phyloP scores from a whole-genome alignment of 1,140 invertebrate genomes.

The Ruditapes philippinarum region DNA sequence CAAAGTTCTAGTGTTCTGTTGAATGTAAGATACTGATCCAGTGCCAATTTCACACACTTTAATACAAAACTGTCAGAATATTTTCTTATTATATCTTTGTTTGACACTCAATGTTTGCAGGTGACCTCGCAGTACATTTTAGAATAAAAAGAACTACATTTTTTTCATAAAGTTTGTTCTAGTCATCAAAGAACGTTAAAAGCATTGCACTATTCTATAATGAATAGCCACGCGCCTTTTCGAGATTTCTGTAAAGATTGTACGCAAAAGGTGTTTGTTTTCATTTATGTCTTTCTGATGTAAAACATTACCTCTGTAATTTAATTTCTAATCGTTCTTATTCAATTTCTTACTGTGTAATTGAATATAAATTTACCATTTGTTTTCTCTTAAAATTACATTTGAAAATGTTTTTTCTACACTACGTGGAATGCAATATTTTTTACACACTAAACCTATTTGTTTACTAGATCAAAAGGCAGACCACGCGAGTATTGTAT shows the following conservation, averaged over 20 bases:
- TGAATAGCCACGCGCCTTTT: slow-evolving; percentile 15
- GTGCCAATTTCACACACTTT: too few species aligned
- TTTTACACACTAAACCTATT: neutral
- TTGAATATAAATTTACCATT: slow-evolving; percentile 63
- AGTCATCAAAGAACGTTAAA: slow-evolving; percentile 11
- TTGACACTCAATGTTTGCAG: too few species aligned
- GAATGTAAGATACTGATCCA: too few species aligned
- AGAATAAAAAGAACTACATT: too few species aligned
- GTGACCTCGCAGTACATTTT: too few species aligned
- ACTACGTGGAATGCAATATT: slow-evolving; percentile 29
- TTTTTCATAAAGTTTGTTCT: too few species aligned
- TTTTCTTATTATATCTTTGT: too few species aligned
- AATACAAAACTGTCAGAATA: too few species aligned
- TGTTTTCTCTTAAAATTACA: slow-evolving; percentile 55
- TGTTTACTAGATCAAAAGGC: slow-evolving; percentile 58
- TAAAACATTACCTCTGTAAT: slow-evolving; percentile 43
- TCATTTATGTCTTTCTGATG: slow-evolving; percentile 28
- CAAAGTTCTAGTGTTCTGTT: too few species aligned
- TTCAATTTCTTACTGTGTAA: slow-evolving; percentile 59
- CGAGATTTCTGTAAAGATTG: neutral
- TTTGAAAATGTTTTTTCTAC: slow-evolving; percentile 43
- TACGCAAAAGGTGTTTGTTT: slow-evolving; percentile 30
- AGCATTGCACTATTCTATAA: neutral
- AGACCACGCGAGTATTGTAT: slow-evolving; percentile 58
- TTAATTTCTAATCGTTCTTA: slow-evolving; percentile 49